Base-by-base conservation (phyloP, 1,140 invertebrate species). In the Hydropsyche tenuis region DNA sequence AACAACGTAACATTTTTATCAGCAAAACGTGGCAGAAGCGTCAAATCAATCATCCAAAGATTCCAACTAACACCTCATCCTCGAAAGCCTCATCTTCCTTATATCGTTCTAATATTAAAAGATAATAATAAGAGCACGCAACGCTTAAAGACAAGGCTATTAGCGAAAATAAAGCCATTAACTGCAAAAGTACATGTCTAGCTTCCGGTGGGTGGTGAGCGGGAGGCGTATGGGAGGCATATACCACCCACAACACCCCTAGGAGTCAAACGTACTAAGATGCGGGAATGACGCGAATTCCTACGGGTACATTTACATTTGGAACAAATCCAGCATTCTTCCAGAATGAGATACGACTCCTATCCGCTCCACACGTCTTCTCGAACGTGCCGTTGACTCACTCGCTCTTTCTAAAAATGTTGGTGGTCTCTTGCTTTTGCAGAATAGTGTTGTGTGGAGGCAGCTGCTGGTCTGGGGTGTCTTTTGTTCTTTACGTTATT, bases 281-380 rank as follows among this genome's bases (percentile, higher is more conserved):
- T 23, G 65, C 23, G 12, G 43, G 45, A 43, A 43, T 37, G 48
- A 70, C 48, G 51, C 62, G 43, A 51, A 73, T 64, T 73, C 71
- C 71, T 65, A 51, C 12, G 63, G 71, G 71, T 53, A 66, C 62
- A 73, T 73, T 73, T 73, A 73, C 60, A 73, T 73, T 73, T 73
- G 71, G 71, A 73, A 64, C 56, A 65, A 53, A 70, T 70, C 68
- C 68, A 70, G 56, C 68, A 70, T 70, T 70, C 68, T 70, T 70
- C 48, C 48, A 56, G 68, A 60, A 70, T 70, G 68, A 70, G 68
- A 70, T 70, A 70, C 68, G 48, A 37, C 48, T 16, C 1, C 46
- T 51, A 48, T 70, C 11, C 22, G 43, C 43, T 48, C 23, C 65
- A 48, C 27, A 27, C 45, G 65, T 48, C 25, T 71, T 18, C 30